Conservation (phyloP, 92 coral and sea anemone genomes). For the Epizoanthus illoricatus region DNA sequence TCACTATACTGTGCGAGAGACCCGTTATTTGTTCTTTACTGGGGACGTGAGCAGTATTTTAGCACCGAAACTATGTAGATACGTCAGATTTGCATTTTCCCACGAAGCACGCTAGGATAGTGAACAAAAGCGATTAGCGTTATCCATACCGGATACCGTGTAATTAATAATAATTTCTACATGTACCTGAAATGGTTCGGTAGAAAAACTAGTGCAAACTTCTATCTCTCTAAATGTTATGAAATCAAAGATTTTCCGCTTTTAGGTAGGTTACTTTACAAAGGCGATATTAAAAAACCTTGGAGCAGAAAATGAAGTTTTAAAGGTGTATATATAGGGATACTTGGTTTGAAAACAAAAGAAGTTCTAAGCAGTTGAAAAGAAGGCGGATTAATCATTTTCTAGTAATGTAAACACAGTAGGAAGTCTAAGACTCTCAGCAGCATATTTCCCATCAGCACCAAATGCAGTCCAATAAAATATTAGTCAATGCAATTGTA, state of each 20-base stretch:
- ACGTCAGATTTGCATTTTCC: slow-evolving; percentile 1
- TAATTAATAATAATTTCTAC: neutral
- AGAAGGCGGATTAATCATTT: neutral
- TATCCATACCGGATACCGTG: neutral
- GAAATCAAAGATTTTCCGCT: neutral
- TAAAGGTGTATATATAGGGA: neutral
- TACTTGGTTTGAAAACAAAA: no score
- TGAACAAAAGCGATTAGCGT: slow-evolving; percentile 13
- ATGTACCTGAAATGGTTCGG: neutral
- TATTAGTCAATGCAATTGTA: no score
- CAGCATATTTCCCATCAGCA: neutral
- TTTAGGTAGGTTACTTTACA: neutral
- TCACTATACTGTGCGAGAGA: neutral
- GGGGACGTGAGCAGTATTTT: neutral
- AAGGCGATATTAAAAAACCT: neutral
- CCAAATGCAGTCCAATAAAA: no score
- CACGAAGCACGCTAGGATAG: slow-evolving; percentile 27
- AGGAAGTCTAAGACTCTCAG: neutral
- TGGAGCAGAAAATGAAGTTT: neutral
- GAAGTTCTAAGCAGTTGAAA: no score
- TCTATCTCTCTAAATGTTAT: neutral
- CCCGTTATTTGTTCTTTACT: neutral
- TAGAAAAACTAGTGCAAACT: neutral
- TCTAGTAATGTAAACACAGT: neutral
- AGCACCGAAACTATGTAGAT: neutral